Evolutionary conservation across 1,140 invertebrate genomes (phyloP), one percentile per base, ranked within the genome.

Genomic region (Campoletis sonorensis): DNA sequence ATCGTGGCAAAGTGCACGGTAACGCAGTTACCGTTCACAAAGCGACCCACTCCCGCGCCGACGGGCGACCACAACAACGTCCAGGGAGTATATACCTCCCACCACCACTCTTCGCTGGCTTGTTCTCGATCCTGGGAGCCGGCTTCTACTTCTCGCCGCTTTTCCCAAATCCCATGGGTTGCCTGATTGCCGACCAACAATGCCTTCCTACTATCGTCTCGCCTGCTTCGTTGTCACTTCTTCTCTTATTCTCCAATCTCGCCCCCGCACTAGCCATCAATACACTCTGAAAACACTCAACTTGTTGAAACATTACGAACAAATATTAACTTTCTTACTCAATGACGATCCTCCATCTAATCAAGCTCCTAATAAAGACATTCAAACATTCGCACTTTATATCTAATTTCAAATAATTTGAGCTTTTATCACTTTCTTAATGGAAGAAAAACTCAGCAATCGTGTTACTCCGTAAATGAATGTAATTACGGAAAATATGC

Each of bases 1-100:
- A 91, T 89, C 87, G 86, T 84, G 85, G 88, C 87, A 91, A 92
- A 92, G 90, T 92, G 90, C 88, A 90, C 86, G 87, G 87, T 92
- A 91, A 92, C 87, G 85, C 85, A 88, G 89, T 91, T 92, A 91
- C 83, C 86, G 85, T 86, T 89, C 85, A 89, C 88, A 91, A 89
- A 91, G 88, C 87, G 79, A 79, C 84, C 84, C 81, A 85, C 83
- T 85, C 73, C 77, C 71, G 78, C 84, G 67, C 81, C 73, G 77
- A 82, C 82, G 81, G 61, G 68, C 81, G 71, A 81, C 85, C 85
- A 84, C 86, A 87, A 84, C 84, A 84, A 85, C 83, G 81, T 85
- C 84, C 75, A 84, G 68, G 67, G 73, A 70, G 68, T 75, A 49
- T 70, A n/a, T 70, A 33, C 54, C 68, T 51, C 21, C 30, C 33